Evolutionary conservation across 2,797 vertebrate species (phyloP).

Genomic region (Podarcis siculus): DNA sequence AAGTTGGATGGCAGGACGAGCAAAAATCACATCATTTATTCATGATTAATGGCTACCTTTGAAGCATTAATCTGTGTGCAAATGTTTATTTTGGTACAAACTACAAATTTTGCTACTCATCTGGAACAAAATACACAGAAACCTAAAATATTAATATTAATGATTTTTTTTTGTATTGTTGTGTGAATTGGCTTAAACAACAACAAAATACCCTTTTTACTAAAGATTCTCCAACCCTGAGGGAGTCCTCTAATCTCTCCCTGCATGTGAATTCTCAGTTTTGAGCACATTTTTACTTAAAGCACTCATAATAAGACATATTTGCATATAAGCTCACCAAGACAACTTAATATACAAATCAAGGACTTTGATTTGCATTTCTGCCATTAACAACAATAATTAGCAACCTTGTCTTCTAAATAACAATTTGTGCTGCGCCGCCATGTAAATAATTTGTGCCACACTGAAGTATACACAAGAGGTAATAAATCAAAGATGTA

Average conservation of each 20-base stretch:
- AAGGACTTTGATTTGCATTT: constrained; percentile 25
- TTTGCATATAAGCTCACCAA: constrained; percentile 1
- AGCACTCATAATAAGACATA: not conserved
- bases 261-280: not conserved
- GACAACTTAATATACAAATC: not conserved
- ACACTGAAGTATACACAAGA: constrained; percentile 19
- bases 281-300: not conserved
- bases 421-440: not conserved
- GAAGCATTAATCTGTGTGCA: not conserved
- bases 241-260: not conserved
- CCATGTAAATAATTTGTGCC: constrained; percentile 16
- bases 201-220: not conserved
- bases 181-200: not conserved
- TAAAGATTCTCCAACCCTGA: not conserved
- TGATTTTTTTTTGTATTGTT: constrained; percentile 10
- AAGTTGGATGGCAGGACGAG: not conserved
- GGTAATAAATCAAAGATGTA: constrained; percentile 27
- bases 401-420: constrained; percentile 39
- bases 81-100: constrained; percentile 26
- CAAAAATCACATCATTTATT: not conserved
- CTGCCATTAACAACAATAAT: constrained; percentile 26
- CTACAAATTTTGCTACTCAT: not conserved
- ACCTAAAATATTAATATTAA: not conserved
- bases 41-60: not conserved
- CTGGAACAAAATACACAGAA: not conserved